These are phyloP conservation scores for Drosophila eohydei DNA, from an alignment of 2,888 invertebrate genomes.

Conservation along the genomic window DNA sequence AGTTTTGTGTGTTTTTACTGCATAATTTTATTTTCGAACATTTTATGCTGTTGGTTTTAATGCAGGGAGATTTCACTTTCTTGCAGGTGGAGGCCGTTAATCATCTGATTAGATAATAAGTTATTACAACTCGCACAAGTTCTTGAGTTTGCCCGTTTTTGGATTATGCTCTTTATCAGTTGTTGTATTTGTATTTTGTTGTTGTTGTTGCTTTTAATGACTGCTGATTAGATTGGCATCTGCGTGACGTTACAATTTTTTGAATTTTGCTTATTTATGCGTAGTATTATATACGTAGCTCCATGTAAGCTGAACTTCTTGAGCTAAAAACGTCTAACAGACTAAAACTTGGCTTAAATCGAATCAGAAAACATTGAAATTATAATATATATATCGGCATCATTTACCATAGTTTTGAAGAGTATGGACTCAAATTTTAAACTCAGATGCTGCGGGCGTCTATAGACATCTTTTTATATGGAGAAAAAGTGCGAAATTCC, in stretches of 20 bases:
- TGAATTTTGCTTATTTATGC: too few species aligned
- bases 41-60: conserved; percentile 30
- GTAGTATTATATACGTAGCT: too few species aligned
- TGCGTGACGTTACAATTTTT: conserved; percentile 20
- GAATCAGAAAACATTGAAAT: too few species aligned
- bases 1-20: conserved; percentile 18
- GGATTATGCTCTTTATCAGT: conserved; percentile 60
- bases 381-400: too few species aligned
- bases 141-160: conserved; percentile 30
- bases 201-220: conserved; percentile 16
- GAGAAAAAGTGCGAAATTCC: conserved; percentile 25
- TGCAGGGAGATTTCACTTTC: conserved; percentile 55
- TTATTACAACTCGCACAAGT: conserved; percentile 24
- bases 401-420: not conserved
- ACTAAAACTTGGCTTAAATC: too few species aligned
- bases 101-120: conserved; percentile 69
- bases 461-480: not conserved
- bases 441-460: not conserved
- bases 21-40: conserved; percentile 9
- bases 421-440: not conserved
- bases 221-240: conserved; percentile 49
- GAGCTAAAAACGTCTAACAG: not conserved
- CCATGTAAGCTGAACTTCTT: not conserved
- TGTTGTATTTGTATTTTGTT: conserved; percentile 4
- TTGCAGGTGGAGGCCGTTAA: conserved; percentile 49